A percentile compares a stretch with the other conserved stretches of the same genome.
phyloP scores from a whole-genome alignment of 1,140 invertebrate species.

The Saccostrea glomerata region DNA sequence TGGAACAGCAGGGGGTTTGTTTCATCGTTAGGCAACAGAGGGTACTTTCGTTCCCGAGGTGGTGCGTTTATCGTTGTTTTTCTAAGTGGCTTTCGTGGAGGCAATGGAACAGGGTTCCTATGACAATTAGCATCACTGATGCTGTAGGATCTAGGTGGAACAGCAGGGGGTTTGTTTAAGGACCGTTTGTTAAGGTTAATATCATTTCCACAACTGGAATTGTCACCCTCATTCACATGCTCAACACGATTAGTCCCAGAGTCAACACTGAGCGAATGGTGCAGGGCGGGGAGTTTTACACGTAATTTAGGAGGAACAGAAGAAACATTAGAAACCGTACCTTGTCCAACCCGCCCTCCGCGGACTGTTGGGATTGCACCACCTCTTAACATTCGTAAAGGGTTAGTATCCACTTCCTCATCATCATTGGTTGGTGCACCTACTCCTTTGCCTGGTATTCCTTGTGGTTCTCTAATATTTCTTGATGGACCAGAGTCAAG shows the following conservation, averaged over 20 bases:
- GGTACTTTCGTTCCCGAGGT: conserved; percentile 91
- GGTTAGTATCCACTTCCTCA: conserved; percentile 83
- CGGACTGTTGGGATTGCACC: conserved; percentile 70
- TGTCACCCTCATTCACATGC: conserved; percentile 54
- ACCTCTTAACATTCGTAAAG: conserved; percentile 85
- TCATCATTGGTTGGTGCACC: conserved; percentile 59
- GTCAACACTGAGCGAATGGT: conserved; percentile 67
- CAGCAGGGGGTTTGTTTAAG: conserved; percentile 56
- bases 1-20: conserved; percentile 62
- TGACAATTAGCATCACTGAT: conserved; percentile 56
- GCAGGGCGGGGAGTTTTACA: conserved; percentile 58
- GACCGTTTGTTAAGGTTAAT: conserved; percentile 26
- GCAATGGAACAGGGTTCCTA: conserved; percentile 83
- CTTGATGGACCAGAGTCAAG: conserved; percentile 58
- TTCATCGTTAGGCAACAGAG: conserved; percentile 80
- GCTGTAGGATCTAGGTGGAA: conserved; percentile 68
- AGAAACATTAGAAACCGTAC: conserved; percentile 66
- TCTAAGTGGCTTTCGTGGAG: conserved; percentile 89
- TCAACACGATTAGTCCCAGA: conserved; percentile 52
- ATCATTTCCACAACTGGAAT: conserved; percentile 40
- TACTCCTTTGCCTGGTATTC: conserved; percentile 69
- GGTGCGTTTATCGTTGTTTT: conserved; percentile 82
- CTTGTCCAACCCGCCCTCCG: conserved; percentile 70
- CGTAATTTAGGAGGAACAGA: conserved; percentile 68
- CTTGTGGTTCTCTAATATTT: conserved; percentile 72